These are phyloP conservation scores for Drosophila navojoa DNA, from an alignment of 1,140 invertebrate genomes.

Conservation along the genomic window DNA sequence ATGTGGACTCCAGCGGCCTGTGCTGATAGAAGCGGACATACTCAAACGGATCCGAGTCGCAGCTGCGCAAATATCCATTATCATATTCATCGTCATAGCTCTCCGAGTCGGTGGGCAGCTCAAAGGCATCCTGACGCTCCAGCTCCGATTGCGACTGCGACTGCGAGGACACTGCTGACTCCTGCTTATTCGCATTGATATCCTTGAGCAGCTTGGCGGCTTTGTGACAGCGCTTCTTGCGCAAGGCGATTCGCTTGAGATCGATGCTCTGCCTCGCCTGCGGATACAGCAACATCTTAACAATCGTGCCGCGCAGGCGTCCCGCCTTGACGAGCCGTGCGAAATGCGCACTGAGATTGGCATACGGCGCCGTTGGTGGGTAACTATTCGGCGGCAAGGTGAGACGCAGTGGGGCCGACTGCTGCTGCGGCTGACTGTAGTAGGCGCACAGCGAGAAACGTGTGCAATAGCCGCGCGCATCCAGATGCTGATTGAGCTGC, in stretches of 20 bases:
- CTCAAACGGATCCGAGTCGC: conserved; percentile 86
- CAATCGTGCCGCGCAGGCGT: conserved; percentile 88
- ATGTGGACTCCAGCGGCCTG: conserved; percentile 62
- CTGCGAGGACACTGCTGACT: conserved; percentile 16
- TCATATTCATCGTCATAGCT: conserved; percentile 61
- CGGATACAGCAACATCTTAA: conserved; percentile 89
- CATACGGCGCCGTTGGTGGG: conserved; percentile 88
- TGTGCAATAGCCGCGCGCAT: conserved; percentile 85
- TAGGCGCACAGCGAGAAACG: conserved; percentile 84
- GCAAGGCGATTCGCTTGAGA: conserved; percentile 84
- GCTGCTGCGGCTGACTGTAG: conserved; percentile 51
- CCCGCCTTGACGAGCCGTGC: conserved; percentile 89
- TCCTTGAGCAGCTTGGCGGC: conserved; percentile 74
- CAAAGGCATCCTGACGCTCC: conserved; percentile 86
- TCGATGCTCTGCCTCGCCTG: conserved; percentile 85
- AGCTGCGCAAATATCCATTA: conserved; percentile 75
- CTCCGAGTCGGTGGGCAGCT: conserved; percentile 83
- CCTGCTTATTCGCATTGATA: conserved; percentile 50
- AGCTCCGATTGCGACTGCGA: conserved; percentile 74
- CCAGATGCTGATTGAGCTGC: conserved; percentile 80
- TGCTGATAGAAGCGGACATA: conserved; percentile 87
- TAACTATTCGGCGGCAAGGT: conserved; percentile 87
- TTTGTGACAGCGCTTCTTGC: conserved; percentile 85
- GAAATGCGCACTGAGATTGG: conserved; percentile 90
- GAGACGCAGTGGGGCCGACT: conserved; percentile 84